Base-by-base conservation (phyloP, 2,888 invertebrate genomes). In the Linnaemya vulpina region DNA sequence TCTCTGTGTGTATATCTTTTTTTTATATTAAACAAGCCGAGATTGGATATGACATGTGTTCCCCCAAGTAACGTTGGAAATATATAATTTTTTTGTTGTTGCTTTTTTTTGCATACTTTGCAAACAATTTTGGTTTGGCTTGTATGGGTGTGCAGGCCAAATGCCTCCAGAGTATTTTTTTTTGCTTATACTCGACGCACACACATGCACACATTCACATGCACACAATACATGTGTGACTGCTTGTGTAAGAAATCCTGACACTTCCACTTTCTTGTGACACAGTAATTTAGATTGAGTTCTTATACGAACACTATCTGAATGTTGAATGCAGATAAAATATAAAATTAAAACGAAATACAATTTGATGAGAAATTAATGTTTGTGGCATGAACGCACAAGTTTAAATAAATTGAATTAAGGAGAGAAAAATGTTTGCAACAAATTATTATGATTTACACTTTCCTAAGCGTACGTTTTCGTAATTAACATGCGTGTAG, bases 41-140 rank as follows among this genome's bases (percentile, higher is more conserved):
- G 74, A 85, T 82, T 78, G 84, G 62, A 70, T 68, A 70, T 82
- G 84, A 82, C 82, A 78, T 78, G 82, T 84, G 76, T 78, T 74
- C 84, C 82, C 82, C 65, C 51, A 81, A 75, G 82, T 85, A 78
- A 85, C 71, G 74, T 82, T 49, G 65, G 58, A 63, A 46, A 71
- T 65, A 17, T 67, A 74, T 30, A 30, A 30, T 74, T 38, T 49
- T 10, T n/a, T 65, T 67, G 1, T 25, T 49, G 2, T 49, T 38
- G 20, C 15, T 62, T 51, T 30, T 46, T 71, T 53, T 60, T 73
- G n/a, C 49, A 71, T 22, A 73, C 43, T 40, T 74, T 38, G 30
- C 46, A 22, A 60, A 49, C 17, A 68, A 40, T 60, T 76, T 62
- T 68, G 58, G n/a, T 15, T 63, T 22, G 8, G 30, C 51, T 49